Evolutionary conservation across 2,888 invertebrate genomes (phyloP).

Genomic region (Macrostomum cliftonense): DNA sequence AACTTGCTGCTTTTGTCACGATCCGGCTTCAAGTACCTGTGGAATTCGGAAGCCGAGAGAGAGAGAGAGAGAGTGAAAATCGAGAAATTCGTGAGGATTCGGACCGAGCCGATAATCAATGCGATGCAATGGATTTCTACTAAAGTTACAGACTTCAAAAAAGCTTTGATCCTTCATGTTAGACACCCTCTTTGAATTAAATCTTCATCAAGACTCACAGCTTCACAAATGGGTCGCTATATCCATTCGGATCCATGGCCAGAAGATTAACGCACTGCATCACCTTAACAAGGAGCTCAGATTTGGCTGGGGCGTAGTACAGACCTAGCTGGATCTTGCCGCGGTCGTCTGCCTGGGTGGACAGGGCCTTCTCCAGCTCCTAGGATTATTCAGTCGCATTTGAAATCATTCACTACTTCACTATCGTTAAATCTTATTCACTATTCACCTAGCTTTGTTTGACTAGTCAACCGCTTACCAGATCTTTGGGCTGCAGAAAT

Average conservation of each 20-base stretch:
- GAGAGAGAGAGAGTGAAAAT: no score
- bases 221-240: conserved; percentile 85
- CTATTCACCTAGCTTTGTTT: no score
- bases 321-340: conserved; percentile 65
- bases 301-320: conserved; percentile 59
- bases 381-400: no score
- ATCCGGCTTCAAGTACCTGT: conserved; percentile 64
- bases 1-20: conserved; percentile 55
- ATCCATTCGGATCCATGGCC: conserved; percentile 76
- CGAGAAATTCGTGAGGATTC: no score
- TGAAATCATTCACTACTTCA: no score
- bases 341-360: conserved; percentile 38
- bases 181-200: no score
- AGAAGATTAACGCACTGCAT: conserved; percentile 64
- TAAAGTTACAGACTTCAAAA: no score
- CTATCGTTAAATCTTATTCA: no score
- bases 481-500: conserved; percentile 44
- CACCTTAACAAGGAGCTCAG: conserved; percentile 60
- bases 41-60: no score
- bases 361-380: conserved; percentile 30
- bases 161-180: no score
- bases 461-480: conserved; percentile 24
- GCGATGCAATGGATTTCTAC: no score
- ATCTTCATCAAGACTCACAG: conserved; percentile 46
- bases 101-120: no score